These are phyloP conservation scores for Varecia variegata DNA, from an alignment of 2,797 vertebrate genomes.

Conservation along the genomic window DNA sequence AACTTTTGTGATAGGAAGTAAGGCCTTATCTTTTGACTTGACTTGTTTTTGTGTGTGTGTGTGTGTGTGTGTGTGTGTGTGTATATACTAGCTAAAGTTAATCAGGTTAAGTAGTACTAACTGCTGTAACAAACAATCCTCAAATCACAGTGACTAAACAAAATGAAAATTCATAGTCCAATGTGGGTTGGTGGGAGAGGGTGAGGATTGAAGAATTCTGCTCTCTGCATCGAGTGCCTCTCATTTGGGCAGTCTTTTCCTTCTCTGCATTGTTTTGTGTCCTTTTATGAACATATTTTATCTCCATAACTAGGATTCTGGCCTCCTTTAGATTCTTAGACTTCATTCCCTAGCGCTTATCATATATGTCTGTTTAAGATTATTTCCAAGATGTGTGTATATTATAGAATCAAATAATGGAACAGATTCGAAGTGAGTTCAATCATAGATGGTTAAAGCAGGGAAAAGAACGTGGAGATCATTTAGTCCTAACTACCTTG, in stretches of 20 bases:
- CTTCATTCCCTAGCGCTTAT: not conserved
- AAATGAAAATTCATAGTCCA: not conserved
- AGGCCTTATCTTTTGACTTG: not conserved
- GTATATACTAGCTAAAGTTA: not conserved
- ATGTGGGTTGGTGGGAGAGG: not conserved
- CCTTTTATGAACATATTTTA: not conserved
- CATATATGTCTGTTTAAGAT: constrained; percentile 41
- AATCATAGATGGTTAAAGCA: not conserved
- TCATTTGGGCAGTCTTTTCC: not conserved
- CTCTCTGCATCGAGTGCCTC: not conserved
- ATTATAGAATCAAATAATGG: constrained; percentile 41
- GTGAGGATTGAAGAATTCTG: not conserved
- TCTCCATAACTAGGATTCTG: not conserved
- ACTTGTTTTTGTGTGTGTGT: not conserved
- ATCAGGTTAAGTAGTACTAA: not conserved
- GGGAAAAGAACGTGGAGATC: not conserved
- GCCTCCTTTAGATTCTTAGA: not conserved
- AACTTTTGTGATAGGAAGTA: not conserved
- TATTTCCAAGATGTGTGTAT: constrained; percentile 21
- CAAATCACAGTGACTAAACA: not conserved
- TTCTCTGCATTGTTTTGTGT: not conserved
- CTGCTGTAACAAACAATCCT: not conserved
- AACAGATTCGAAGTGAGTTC: not conserved
- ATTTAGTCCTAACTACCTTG: not conserved
- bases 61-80: not conserved